Evolutionary conservation across 1,140 invertebrate genomes (phyloP), one percentile per base, ranked within the genome.

Genomic region (Thalassaphorura encarpata): DNA sequence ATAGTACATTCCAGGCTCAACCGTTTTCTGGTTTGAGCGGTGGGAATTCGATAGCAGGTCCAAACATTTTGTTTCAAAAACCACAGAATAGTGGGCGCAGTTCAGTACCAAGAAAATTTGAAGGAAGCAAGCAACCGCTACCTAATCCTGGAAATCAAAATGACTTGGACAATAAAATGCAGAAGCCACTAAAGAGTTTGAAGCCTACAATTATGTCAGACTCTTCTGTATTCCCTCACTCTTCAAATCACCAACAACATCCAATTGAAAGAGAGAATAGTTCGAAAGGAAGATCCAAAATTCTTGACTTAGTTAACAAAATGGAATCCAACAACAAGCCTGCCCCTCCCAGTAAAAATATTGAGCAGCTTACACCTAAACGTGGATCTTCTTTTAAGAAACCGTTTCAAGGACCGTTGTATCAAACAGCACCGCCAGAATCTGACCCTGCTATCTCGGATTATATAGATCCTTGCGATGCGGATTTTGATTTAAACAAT

Each of bases 381-480:
- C 52, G 58, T 1, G 11, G 54, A 31, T 46, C 39, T 43, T 45
- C 42, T 13, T 33, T 24, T 15, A 24, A 29, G 36, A 56, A 58
- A 56, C 29, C 60, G 24, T 58, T 51, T 39, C 56, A 62, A 41
- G 54, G 47, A 26, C 53, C 48, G 2, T 28, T 61, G 15, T 61
- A 50, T 41, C 56, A 52, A 16, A 3, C 26, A 8, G 33, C 48
- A 23, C 36, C 46, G 28, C 28, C 13, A 24, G 18, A 43, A 13
- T 21, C 46, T 16, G 60, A 65, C 13, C 33, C 56, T 1, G 36
- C 55, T 23, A 41, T 65, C 2, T 55, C 60, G 1, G 63, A 65
- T 31, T 65, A 65, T 42, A 48, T 65, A 8, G 60, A 65, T 49
- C 63, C 63, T 0, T 61, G 60, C 29, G 63, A 65, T 49, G 60